Conservation (phyloP, 2,797 vertebrate genomes). For the Acrossocheilus fasciatus region DNA sequence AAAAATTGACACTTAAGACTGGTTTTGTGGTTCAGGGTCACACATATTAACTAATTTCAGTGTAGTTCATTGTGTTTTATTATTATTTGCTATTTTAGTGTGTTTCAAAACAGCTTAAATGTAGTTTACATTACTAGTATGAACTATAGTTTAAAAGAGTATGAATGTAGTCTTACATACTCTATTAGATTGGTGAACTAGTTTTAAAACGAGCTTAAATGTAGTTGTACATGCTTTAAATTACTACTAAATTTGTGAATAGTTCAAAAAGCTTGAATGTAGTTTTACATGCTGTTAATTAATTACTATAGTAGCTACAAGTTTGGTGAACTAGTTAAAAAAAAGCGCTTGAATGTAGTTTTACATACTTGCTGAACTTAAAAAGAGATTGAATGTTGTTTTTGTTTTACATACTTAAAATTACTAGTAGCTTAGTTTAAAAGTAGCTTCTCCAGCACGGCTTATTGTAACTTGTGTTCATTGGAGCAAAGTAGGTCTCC, state of each 20-base stretch:
- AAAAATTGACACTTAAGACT: no score
- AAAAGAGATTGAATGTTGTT: not conserved
- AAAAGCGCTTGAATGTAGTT: not conserved
- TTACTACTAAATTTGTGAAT: not conserved
- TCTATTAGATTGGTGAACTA: not conserved
- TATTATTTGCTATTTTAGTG: not conserved
- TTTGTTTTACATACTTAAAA: not conserved
- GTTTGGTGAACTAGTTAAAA: not conserved
- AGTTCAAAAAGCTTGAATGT: not conserved
- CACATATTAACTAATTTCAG: not conserved
- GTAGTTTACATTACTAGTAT: not conserved
- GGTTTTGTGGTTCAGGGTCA: no score
- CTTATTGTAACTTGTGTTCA: not conserved
- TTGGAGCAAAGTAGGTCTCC: constrained; percentile 17
- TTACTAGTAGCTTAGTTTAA: not conserved
- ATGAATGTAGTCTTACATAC: not conserved
- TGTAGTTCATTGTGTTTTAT: not conserved
- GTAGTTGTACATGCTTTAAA: not conserved
- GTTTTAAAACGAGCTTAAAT: not conserved
- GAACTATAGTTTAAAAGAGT: not conserved
- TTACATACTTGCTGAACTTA: not conserved
- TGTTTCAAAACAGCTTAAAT: not conserved
- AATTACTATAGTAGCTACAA: not conserved
- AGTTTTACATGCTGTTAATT: not conserved
- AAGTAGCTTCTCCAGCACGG: not conserved